Base-by-base conservation (phyloP, 2,888 invertebrate genomes). In the Dendrolimus pini region DNA sequence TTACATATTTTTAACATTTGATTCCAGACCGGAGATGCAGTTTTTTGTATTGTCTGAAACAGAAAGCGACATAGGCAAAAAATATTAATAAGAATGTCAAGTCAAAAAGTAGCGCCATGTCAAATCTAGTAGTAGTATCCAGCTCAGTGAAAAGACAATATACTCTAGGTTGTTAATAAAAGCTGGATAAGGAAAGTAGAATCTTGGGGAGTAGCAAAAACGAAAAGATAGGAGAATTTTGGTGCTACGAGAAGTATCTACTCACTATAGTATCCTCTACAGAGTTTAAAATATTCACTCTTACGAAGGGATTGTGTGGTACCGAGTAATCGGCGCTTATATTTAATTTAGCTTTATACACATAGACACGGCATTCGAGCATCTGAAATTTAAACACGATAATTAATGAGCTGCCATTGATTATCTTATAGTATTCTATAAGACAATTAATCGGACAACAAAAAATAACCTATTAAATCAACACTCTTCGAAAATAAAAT, bases 341-440 rank as follows among this genome's bases (percentile, higher is more conserved):
- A 13, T 85, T 88, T 53, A 95, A 82, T 75, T 93, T 94, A 1
- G 94, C 95, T 83, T 94, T 93, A 73, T 94, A 94, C 64, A 96
- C 87, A 69, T 94, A 94, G 0, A 92, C 91, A 18, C 93, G 90
- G 61, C 93, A 92, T 68, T 93, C 92, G 61, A 93, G 91, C 62
- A 84, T 80, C 91, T 94, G 80, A 41, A 77, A 79, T 56, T 18
- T 30, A 30, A 30, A 30, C 54, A 18, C 7, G 10, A 9, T 14
- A 42, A 52, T 18, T 55, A 52, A 3, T 41, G 3, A 55, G 52
- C 30, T 30, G 30, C 30, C 30, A 30, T 6, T 30, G 6, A 18
- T 18, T 18, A 3, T 30, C 6, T 30, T 30, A 30, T 6, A 30
- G 30, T 3, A 30, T 30, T 3, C 30, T 14, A 14, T 14, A 14